A percentile compares a stretch with the other conserved stretches of the same genome.
Evolutionary conservation across 2,113 vertebrate species (phyloP).

Genomic region (Phainopepla nitens): DNA sequence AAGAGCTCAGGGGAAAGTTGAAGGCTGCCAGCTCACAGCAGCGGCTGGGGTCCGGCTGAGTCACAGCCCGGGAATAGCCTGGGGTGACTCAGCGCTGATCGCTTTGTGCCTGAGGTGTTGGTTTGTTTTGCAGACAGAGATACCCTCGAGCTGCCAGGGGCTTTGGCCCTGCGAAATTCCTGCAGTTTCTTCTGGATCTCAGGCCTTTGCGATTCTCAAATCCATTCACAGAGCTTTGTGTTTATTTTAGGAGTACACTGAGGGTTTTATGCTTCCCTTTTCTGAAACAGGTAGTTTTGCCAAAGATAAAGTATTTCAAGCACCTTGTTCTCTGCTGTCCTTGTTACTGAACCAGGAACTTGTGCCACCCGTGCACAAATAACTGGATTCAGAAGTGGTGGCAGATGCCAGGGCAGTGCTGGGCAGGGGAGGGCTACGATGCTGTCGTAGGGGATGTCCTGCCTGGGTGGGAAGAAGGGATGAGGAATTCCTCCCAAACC

Average conservation of each 20-base stretch:
- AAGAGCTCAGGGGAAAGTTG: neutral
- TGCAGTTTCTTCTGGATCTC: neutral
- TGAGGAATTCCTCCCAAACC: neutral
- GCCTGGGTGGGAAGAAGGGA: neutral
- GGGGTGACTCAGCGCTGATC: neutral
- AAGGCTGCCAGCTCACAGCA: neutral
- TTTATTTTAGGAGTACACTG: neutral
- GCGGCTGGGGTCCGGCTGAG: neutral
- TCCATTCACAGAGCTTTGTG: neutral
- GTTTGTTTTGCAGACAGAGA: neutral
- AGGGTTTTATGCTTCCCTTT: neutral
- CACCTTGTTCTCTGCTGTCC: neutral
- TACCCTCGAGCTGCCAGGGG: neutral
- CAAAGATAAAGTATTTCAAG: neutral
- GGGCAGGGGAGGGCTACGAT: neutral
- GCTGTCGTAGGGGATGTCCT: neutral
- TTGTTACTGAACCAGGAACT: neutral
- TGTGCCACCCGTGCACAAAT: rapidly evolving
- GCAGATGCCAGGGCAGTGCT: neutral
- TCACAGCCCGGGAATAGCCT: neutral
- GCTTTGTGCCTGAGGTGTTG: rapidly evolving
- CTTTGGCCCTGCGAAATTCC: neutral
- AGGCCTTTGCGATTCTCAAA: neutral
- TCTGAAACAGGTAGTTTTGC: neutral
- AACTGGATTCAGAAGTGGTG: rapidly evolving